A percentile compares a stretch with the other conserved stretches of the same genome.
phyloP scores from a whole-genome alignment of 2,113 vertebrate genomes.

The Syngnathus floridae region DNA sequence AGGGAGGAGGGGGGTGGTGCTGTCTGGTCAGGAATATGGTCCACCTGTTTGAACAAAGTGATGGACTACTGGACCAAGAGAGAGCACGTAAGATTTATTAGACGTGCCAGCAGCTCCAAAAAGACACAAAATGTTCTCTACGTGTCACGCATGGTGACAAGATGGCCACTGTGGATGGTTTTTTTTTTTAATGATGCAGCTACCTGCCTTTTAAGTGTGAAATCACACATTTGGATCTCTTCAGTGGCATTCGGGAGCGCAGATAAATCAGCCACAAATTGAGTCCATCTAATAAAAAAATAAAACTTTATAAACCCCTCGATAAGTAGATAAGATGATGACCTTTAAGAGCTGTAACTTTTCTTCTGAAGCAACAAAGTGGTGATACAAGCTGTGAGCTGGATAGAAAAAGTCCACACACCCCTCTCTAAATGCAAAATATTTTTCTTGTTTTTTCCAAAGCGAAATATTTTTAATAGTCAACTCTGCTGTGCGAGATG shows the following conservation, averaged over 20 bases:
- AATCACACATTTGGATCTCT: conserved; percentile 58
- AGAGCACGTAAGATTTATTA: conserved; percentile 57
- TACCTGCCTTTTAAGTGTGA: not conserved
- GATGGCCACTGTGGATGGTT: conserved; percentile 19
- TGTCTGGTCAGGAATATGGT: conserved; percentile 33
- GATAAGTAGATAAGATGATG: conserved; percentile 15
- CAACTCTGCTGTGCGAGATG: not conserved
- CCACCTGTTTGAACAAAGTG: conserved; percentile 56
- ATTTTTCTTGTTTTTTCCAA: no score
- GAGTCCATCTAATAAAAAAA: conserved; percentile 3
- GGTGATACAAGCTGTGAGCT: no score
- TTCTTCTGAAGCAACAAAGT: not conserved
- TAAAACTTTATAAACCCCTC: conserved; percentile 1
- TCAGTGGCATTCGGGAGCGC: conserved; percentile 20
- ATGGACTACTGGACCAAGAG: conserved; percentile 59
- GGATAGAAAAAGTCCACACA: no score
- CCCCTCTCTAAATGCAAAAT: no score
- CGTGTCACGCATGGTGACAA: conserved; percentile 31
- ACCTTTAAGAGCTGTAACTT: conserved; percentile 9
- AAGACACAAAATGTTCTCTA: conserved; percentile 32
- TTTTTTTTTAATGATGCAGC: not conserved
- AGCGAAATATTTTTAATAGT: no score
- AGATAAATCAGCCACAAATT: conserved; percentile 29
- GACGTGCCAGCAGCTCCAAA: conserved; percentile 41
- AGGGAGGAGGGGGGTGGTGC: conserved; percentile 21